Evolutionary conservation across 2,888 invertebrate genomes (phyloP), one percentile per base, ranked within the genome.

Genomic region (Electrophaes corylata): DNA sequence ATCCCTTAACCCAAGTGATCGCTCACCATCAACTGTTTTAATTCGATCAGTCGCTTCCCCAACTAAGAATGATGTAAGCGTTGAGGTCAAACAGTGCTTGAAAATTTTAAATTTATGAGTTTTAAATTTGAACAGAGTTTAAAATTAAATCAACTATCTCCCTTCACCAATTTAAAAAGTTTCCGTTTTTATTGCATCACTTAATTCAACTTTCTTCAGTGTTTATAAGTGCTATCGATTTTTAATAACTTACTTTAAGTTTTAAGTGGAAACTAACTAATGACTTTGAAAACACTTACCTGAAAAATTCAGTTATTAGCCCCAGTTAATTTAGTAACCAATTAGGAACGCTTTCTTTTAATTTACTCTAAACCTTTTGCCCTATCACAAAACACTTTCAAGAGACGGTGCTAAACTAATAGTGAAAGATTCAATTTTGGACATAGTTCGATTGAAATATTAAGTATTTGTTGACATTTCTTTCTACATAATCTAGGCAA

Each of bases 91-190:
- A 72, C 81, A 81, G 78, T 80, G 78, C 75, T 57, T 75, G 81
- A 79, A 83, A 80, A 87, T 79, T 83, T 78, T 81, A 75, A 86
- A 90, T 87, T 85, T 88, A 88, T 75, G 83, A 70, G 73, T 75
- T 82, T 87, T 88, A 82, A 86, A 87, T 82, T 79, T 64, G 64
- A 73, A 68, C 71, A 18, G 26, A 75, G 66, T 81, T 84, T 79
- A 78, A 83, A 83, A 81, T 86, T 78, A 70, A 79, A 81, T 81
- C 76, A 70, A 55, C 44, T 66, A 60, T 61, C 26, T 29, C 26
- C 48, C 44, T 57, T 53, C 59, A 59, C 60, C 62, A 60, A 48
- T 61, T 64, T 64, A 39, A 57, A 58, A 61, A 62, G 59, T 54
- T 54, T 23, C 49, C 55, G 55, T 57, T 62, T 60, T 65, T 63